Percentiles rank a stretch among this genome's conserved stretches.
Conservation (phyloP, 35 echinoderm and acorn worm species). For the Acanthaster planci region DNA sequence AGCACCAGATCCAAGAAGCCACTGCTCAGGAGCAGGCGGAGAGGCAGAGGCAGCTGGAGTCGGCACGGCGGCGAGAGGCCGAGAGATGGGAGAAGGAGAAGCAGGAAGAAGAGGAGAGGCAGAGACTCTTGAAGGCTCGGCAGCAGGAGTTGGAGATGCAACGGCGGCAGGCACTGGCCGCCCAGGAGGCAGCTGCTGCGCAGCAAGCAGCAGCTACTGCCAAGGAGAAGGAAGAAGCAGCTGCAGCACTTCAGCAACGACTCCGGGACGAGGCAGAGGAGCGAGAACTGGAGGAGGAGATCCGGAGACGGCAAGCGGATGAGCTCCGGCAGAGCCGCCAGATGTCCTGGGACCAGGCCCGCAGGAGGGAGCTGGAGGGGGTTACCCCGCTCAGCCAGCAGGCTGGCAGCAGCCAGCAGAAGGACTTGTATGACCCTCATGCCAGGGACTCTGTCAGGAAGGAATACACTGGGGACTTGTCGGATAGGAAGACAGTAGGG, state of each 20-base stretch:
- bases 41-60: conserved; percentile 21
- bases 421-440: background rate
- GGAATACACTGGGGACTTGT: background rate
- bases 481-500: no score
- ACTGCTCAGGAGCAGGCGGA: conserved; percentile 11
- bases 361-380: conserved; percentile 21
- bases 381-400: background rate
- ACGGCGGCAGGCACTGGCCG: conserved; percentile 9
- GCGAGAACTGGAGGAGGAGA: conserved; percentile 43
- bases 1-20: conserved; percentile 11
- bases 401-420: background rate
- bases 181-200: background rate
- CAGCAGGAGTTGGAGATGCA: conserved; percentile 33
- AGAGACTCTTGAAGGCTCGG: conserved; percentile 29
- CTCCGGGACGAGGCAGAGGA: conserved; percentile 38
- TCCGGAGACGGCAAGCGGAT: conserved; percentile 31
- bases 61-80: background rate
- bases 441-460: background rate
- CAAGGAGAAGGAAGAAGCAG: no score
- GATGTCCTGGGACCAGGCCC: conserved; percentile 17
- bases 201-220: conserved; percentile 22
- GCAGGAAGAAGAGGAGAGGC: conserved; percentile 39
- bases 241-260: background rate
- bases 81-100: conserved; percentile 43
- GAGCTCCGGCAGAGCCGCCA: conserved; percentile 35